Evolutionary conservation across 2,888 invertebrate species (phyloP).

Genomic region (Cephus sareptanus): DNA sequence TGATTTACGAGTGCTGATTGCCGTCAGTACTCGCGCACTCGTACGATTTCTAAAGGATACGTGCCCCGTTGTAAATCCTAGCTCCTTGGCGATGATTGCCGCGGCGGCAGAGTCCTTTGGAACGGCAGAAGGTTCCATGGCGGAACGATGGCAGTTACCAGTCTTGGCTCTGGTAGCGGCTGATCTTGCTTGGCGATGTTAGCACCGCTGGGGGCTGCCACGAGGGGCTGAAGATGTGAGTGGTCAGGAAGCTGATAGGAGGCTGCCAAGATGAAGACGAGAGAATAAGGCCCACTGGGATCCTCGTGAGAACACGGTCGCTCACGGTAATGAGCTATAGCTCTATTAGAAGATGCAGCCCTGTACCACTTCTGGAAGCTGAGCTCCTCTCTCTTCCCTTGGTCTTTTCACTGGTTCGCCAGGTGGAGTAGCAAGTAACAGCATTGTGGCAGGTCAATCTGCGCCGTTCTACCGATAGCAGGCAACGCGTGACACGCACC

Average conservation of each 20-base stretch:
- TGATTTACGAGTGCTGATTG: neutral
- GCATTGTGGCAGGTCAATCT: slow-evolving; percentile 29
- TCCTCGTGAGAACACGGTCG: slow-evolving; percentile 52
- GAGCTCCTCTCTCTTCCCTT: neutral
- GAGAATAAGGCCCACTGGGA: slow-evolving; percentile 36
- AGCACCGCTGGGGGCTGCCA: neutral
- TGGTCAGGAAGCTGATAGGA: slow-evolving; percentile 8
- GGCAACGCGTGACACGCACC: neutral
- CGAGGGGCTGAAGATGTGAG: neutral
- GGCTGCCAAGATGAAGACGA: slow-evolving; percentile 28
- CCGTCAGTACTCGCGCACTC: neutral
- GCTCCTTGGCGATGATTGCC: neutral
- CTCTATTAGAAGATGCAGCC: slow-evolving; percentile 42
- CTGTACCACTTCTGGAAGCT: neutral
- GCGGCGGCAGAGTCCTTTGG: neutral
- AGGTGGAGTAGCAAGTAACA: neutral
- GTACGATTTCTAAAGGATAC: neutral
- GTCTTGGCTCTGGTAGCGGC: neutral
- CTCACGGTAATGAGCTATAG: slow-evolving; percentile 50
- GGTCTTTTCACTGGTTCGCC: neutral
- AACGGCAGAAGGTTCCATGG: neutral
- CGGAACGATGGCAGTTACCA: neutral
- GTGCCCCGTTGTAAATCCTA: no score
- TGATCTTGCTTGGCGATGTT: neutral
- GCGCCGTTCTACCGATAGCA: neutral